Evolutionary conservation across 2,797 vertebrate species (phyloP), one percentile per base, ranked within the genome.

Genomic region (Sebastes alutus): DNA sequence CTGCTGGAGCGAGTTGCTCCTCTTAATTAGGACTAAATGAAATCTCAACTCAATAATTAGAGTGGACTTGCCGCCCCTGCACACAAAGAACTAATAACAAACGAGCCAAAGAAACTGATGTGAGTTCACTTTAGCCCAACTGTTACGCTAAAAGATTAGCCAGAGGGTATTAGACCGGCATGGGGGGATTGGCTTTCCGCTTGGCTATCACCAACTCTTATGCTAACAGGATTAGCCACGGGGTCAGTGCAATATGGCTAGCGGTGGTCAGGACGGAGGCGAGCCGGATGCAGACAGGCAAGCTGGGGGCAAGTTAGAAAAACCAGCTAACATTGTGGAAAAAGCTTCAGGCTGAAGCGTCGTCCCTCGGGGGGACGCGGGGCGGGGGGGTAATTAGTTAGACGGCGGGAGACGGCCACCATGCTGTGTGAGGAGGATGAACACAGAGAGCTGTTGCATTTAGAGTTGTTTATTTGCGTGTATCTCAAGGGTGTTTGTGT

Each of bases 151-250:
- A 65, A 61, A 73, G 75, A 88, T 82, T 86, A 84, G 77, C 80
- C 56, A 60, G 46, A 65, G 62, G 81, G 63, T 77, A 78, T 75
- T 52, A 67, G 66, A 81, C 22, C 75, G 61, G 59, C 59, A 59
- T 23, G 25, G 67, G 61, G 67, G 65, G 54, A 58, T 70, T 49
- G 69, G 74, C 81, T 86, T 88, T 81, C 77, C 33, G 66, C 87
- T 80, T 68, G 72, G 75, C 80, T 86, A 88, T 82, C 83, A 65
- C 69, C 63, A 49, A 70, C 69, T 83, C 75, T 32, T 42, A 35
- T 11, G 46, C 72, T 89, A 91, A 93, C 78, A 81, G 75, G 86
- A 91, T 90, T 90, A 86, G 78, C 90, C 82, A 78, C 59, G 42
- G 85, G 87, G 88, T 85, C 81, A 84, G 81, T 29, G 66, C 73